Conservation (phyloP, 2,113 vertebrate species). For the Accipiter virgatus region DNA sequence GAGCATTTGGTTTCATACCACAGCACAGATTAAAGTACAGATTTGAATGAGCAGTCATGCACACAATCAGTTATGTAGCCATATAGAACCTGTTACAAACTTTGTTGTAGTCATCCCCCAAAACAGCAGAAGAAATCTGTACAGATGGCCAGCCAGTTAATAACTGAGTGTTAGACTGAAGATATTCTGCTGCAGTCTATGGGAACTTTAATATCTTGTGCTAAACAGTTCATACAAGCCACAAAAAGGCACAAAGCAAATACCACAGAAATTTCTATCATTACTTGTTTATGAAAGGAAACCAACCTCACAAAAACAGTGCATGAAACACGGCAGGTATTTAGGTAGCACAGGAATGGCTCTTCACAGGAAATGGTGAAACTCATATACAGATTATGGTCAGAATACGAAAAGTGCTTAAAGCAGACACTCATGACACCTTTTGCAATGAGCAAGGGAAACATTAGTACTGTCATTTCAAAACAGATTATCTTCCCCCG, state of each 20-base stretch:
- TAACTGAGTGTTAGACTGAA: not conserved
- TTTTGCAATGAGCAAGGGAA: not conserved
- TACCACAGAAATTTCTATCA: not conserved
- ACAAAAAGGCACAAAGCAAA: not conserved
- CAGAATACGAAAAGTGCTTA: not conserved
- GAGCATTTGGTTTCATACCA: not conserved
- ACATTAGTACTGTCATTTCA: not conserved
- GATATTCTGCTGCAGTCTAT: not conserved
- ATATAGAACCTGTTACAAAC: not conserved
- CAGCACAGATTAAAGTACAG: not conserved
- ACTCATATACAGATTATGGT: not conserved
- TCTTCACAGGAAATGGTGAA: not conserved
- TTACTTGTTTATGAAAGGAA: not conserved
- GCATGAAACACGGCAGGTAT: not conserved
- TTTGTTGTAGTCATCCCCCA: not conserved
- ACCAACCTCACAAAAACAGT: not conserved
- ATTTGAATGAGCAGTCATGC: not conserved
- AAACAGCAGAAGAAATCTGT: not conserved
- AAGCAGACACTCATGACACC: not conserved
- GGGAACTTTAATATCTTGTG: not conserved
- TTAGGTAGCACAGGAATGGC: not conserved
- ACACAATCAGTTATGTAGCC: not conserved
- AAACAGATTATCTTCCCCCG: not conserved
- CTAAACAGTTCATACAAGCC: not conserved
- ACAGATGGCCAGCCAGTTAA: not conserved